phyloP scores from a whole-genome alignment of 92 coral and sea anemone species.

The Metridium senile region DNA sequence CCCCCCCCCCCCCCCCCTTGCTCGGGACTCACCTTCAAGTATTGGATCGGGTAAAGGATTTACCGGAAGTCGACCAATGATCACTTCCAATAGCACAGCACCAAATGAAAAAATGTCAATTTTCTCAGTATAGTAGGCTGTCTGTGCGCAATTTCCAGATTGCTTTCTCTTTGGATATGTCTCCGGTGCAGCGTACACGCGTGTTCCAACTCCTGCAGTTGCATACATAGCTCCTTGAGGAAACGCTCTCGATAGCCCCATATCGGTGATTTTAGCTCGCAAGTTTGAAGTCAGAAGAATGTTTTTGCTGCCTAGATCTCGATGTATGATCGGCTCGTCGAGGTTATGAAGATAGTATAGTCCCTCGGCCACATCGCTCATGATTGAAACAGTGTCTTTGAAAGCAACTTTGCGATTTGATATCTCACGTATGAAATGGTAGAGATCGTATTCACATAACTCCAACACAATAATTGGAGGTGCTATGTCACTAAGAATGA shows the following conservation, averaged over 20 bases:
- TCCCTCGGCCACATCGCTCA: conserved; percentile 81
- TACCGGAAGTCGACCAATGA: conserved; percentile 56
- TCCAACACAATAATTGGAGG: conserved; percentile 82
- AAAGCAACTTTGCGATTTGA: conserved; percentile 53
- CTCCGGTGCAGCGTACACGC: conserved; percentile 84
- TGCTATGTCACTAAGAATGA: conserved; percentile 49
- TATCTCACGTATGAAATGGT: conserved; percentile 41
- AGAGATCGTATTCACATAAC: conserved; percentile 66
- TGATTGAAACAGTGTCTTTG: conserved; percentile 62
- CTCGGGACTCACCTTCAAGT: conserved; percentile 37
- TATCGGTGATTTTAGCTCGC: conserved; percentile 82
- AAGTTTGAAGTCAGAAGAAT: conserved; percentile 49
- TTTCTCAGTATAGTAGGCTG: conserved; percentile 71
- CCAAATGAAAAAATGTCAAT: conserved; percentile 89
- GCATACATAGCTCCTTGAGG: conserved; percentile 84
- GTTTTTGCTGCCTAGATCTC: conserved; percentile 81
- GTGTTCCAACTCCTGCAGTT: conserved; percentile 73
- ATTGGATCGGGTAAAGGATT: conserved; percentile 55
- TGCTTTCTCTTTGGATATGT: conserved; percentile 55
- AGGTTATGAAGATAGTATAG: conserved; percentile 61
- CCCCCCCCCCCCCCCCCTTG: background rate
- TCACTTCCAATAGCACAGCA: conserved; percentile 71
- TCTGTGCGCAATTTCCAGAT: conserved; percentile 16
- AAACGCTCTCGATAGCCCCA: conserved; percentile 80
- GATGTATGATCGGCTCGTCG: conserved; percentile 63